These are phyloP conservation scores for Chionis minor DNA, from an alignment of 2,113 vertebrate genomes.

Conservation along the genomic window DNA sequence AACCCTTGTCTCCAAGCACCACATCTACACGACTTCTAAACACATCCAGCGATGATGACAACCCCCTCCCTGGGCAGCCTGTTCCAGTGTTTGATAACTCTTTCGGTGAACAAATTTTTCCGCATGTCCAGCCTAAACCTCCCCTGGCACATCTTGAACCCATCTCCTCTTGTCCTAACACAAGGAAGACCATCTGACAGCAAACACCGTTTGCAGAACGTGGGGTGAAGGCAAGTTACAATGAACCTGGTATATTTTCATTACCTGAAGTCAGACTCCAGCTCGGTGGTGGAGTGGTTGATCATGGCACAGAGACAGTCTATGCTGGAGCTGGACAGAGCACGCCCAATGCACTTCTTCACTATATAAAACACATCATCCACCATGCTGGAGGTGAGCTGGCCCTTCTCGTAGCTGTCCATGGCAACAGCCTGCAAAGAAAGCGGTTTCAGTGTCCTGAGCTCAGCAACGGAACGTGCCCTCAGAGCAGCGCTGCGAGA, in stretches of 20 bases:
- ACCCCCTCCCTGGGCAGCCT: too few relatives aligned
- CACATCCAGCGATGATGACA: too few relatives aligned
- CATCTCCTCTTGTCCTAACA: neutral
- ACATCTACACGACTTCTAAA: too few relatives aligned
- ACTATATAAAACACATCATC: conserved; percentile 98
- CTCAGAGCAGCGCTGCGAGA: neutral
- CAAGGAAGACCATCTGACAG: neutral
- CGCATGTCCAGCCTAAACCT: too few relatives aligned
- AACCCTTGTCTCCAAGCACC: too few relatives aligned
- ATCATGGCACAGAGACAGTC: conserved; percentile 99
- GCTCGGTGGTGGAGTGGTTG: conserved; percentile 91
- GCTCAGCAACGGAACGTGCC: neutral
- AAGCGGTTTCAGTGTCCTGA: neutral
- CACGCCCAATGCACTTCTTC: conserved; percentile 96
- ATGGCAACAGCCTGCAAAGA: conserved; percentile 89
- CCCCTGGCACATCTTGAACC: too few relatives aligned
- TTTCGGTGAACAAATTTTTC: too few relatives aligned
- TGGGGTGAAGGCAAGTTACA: neutral
- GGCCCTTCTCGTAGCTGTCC: conserved; percentile 91
- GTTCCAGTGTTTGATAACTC: too few relatives aligned
- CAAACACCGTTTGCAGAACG: neutral
- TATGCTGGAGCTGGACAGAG: conserved; percentile 94
- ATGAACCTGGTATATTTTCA: neutral
- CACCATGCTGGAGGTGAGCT: conserved; percentile 97
- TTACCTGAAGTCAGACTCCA: conserved; percentile 97